These are phyloP conservation scores for Phylloscopus trochilus DNA, from an alignment of 2,113 vertebrate species.

Conservation along the genomic window DNA sequence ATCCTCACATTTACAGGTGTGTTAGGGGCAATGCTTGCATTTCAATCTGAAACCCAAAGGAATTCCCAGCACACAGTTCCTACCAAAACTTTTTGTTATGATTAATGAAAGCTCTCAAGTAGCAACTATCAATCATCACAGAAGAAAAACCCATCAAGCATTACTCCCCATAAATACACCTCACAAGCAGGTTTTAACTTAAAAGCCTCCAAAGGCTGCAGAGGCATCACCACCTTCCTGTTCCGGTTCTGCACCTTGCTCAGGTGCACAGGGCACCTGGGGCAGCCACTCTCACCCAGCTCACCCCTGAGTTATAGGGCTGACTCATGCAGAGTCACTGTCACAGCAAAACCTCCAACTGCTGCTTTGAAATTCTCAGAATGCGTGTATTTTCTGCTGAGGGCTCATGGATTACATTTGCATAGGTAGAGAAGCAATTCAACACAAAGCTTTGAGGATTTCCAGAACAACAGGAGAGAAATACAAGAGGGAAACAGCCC, in stretches of 20 bases:
- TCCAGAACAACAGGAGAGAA: not conserved
- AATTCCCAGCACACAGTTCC: not conserved
- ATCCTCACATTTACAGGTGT: not conserved
- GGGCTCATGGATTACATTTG: not conserved
- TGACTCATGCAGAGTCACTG: not conserved
- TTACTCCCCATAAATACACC: not conserved
- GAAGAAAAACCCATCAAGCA: not conserved
- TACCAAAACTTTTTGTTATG: not conserved
- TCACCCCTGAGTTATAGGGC: not conserved
- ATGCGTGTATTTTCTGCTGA: not conserved
- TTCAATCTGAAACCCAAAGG: not conserved
- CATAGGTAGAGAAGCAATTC: not conserved
- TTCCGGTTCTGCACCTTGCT: not conserved
- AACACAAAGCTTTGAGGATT: not conserved
- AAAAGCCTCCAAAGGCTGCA: not conserved
- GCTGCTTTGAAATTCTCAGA: not conserved
- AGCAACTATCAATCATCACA: not conserved
- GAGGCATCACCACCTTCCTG: not conserved
- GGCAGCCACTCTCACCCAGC: not conserved
- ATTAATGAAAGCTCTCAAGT: not conserved
- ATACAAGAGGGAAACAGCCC: not conserved
- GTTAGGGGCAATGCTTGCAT: not conserved
- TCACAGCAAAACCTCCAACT: not conserved
- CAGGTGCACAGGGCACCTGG: no score
- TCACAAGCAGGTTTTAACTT: not conserved